These are phyloP conservation scores for Sardinella longiceps DNA, from an alignment of 2,797 vertebrate genomes.

Conservation along the genomic window DNA sequence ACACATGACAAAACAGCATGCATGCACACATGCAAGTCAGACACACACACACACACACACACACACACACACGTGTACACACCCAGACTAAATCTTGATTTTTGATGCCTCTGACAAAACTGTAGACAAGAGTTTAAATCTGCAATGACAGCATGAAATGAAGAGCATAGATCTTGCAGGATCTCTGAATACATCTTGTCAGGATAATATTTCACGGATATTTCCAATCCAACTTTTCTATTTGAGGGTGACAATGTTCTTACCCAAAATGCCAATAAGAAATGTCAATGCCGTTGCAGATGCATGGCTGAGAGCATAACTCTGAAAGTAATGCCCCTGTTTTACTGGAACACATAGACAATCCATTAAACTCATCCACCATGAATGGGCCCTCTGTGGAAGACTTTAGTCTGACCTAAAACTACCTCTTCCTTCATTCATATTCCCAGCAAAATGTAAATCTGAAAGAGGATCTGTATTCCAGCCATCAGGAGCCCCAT, in stretches of 20 bases:
- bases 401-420: neutral
- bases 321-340: neutral
- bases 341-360: neutral
- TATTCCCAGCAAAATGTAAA: neutral
- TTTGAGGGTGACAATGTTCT: neutral
- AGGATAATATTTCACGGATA: neutral
- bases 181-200: neutral
- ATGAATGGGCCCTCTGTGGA: neutral
- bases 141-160: neutral
- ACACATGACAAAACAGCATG: constrained; percentile 25
- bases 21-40: neutral
- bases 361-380: neutral
- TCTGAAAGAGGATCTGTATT: neutral
- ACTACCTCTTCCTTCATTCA: neutral
- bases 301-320: neutral
- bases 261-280: neutral
- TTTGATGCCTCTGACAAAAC: neutral
- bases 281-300: neutral
- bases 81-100: neutral
- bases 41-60: constrained; percentile 20
- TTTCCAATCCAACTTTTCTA: neutral
- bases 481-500: neutral
- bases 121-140: neutral
- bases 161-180: neutral
- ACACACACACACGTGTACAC: neutral